phyloP scores from a whole-genome alignment of 2,113 vertebrate genomes.

The Hypanus sabinus region DNA sequence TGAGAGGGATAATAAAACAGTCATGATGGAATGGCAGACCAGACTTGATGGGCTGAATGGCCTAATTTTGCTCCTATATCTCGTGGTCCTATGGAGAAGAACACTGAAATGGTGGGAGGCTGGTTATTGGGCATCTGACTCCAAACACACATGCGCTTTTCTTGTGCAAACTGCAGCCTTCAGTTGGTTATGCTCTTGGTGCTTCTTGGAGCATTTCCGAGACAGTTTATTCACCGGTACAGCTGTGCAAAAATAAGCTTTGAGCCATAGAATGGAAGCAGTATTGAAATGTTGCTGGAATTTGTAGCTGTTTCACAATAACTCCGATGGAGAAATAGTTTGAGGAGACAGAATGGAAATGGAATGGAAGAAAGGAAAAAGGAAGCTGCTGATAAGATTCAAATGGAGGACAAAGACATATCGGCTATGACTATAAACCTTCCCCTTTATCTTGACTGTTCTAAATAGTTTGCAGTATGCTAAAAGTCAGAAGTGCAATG shows the following conservation, averaged over 20 bases:
- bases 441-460: slow-evolving; percentile 16
- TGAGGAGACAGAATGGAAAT: slow-evolving; percentile 15
- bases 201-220: too few species aligned
- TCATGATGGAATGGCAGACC: too few species aligned
- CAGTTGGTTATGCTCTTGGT: not conserved
- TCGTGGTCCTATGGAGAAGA: not conserved
- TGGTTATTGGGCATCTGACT: not conserved
- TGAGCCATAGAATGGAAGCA: not conserved
- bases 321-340: not conserved
- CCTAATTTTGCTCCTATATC: too few species aligned
- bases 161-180: not conserved
- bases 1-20: too few species aligned
- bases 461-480: slow-evolving; percentile 30
- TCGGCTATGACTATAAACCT: slow-evolving; percentile 18
- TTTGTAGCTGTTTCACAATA: slow-evolving; percentile 15
- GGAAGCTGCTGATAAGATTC: slow-evolving; percentile 33
- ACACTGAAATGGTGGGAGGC: not conserved
- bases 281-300: not conserved
- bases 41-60: too few species aligned
- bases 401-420: slow-evolving; percentile 31
- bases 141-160: not conserved
- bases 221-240: not conserved
- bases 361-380: not conserved
- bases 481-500: slow-evolving; percentile 37
- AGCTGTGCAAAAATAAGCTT: not conserved